Base-by-base conservation (phyloP, 2,888 invertebrate genomes). In the Gandaritis pyraliata region DNA sequence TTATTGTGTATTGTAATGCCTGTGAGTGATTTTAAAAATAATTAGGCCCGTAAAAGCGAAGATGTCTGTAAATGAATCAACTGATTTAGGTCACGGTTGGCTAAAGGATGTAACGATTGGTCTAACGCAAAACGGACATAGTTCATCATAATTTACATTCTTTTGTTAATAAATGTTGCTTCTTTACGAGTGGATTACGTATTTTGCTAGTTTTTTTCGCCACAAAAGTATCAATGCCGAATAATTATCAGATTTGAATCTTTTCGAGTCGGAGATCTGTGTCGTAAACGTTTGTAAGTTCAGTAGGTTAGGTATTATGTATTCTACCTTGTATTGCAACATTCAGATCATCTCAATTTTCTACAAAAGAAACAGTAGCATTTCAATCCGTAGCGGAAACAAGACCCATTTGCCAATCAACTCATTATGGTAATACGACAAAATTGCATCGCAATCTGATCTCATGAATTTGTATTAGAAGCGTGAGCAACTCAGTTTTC, bases 391-490 rank as follows among this genome's bases (percentile, higher is more conserved):
- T 57, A 70, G 61, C 67, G 72, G 72, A 73, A 73, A 72, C 49
- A 64, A 61, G 38, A 64, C 36, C 65, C 61, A 67, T 62, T 72
- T 66, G 55, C 63, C 72, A 71, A 76, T 77, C 72, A 72, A 52
- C 58, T 68, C 39, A 58, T 68, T 56, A 64, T 45, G 38, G 52
- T 59, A 64, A 70, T 45, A 38, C 71, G 50, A 38, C 69, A 41
- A 68, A 70, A 55, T 73, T 65, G 10, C 53, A 65, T 61, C 59
- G 58, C 56, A 54, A 70, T 68, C 54, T 51, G 63, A 62, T 69
- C 51, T 58, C 53, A 56, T 50, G 58, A 50, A 66, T 57, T 61
- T 66, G 43, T 61, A 71, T 57, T 41, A 68, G 55, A 67, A 52
- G 52, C 56, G 63, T 69, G 61, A 72, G 64, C 61, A 53, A 61